These are phyloP conservation scores for Cerastis leucographa DNA, from an alignment of 2,888 invertebrate genomes.

Conservation along the genomic window DNA sequence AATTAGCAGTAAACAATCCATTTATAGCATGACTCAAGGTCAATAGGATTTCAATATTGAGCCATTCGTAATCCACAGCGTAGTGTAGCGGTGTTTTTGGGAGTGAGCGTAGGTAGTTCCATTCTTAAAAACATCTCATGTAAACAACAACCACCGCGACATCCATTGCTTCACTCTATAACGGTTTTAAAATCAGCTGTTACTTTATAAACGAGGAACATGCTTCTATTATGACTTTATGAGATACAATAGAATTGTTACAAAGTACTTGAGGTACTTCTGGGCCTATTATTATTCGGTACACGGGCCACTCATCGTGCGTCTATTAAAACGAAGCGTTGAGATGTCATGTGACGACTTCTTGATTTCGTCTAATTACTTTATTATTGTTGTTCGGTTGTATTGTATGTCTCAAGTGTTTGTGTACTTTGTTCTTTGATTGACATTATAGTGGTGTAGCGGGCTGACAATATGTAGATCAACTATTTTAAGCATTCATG, in stretches of 20 bases:
- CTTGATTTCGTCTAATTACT: conserved; percentile 66
- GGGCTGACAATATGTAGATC: conserved; percentile 23
- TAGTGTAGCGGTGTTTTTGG: conserved; percentile 26
- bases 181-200: background rate
- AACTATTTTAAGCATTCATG: conserved; percentile 30
- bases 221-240: conserved; percentile 25
- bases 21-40: conserved; percentile 54
- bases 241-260: conserved; percentile 34
- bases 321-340: conserved; percentile 57
- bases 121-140: conserved; percentile 9
- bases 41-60: conserved; percentile 50
- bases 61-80: conserved; percentile 32
- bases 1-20: conserved; percentile 57
- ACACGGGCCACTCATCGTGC: conserved; percentile 53
- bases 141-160: background rate
- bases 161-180: conserved; percentile 3
- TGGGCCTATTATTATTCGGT: conserved; percentile 52
- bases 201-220: conserved; percentile 11
- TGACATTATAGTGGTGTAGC: conserved; percentile 46
- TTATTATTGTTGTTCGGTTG: conserved; percentile 53
- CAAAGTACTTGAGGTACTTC: conserved; percentile 43
- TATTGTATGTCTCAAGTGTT: conserved; percentile 39
- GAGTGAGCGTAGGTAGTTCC: background rate
- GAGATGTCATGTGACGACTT: conserved; percentile 66
- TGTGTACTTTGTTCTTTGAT: conserved; percentile 48